Conservation (phyloP, 2,113 vertebrate genomes). For the Neotoma lepida region DNA sequence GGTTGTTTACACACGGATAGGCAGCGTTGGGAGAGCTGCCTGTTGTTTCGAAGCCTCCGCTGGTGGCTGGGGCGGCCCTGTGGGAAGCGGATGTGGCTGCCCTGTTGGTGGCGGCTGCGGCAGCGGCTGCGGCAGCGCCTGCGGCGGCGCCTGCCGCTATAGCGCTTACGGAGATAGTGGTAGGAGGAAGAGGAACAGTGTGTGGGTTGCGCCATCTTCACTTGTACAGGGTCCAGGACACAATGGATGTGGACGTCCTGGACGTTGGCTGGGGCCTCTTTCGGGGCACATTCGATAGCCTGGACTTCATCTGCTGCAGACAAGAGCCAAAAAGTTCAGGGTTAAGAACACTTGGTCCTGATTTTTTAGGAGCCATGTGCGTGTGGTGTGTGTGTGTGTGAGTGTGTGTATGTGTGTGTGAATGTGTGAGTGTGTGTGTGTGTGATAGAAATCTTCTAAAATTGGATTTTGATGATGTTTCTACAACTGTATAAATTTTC, state of each 20-base stretch:
- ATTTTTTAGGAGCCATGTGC: not conserved
- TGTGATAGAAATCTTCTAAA: not conserved
- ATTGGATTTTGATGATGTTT: not conserved
- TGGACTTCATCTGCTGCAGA: constrained; percentile 39
- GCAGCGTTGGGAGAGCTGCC: not conserved
- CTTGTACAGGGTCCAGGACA: constrained; percentile 71
- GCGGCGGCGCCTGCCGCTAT: fast-evolving
- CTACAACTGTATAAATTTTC: not conserved
- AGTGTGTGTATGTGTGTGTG: no score
- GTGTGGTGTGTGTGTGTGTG: no score
- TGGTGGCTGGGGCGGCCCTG: fast-evolving
- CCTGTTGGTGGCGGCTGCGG: fast-evolving
- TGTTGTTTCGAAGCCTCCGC: not conserved
- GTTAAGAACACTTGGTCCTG: not conserved
- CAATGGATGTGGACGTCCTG: constrained; percentile 72
- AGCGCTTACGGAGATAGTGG: not conserved
- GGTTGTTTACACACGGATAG: not conserved
- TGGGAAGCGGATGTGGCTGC: fast-evolving
- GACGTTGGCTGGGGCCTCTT: not conserved
- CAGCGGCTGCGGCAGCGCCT: fast-evolving
- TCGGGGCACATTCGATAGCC: not conserved
- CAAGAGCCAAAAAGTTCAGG: constrained; percentile 18
- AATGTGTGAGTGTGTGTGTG: not conserved
- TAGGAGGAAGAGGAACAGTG: not conserved
- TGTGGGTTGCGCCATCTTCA: constrained; percentile 54